A percentile compares a stretch with the other conserved stretches of the same genome.
Evolutionary conservation across 2,888 invertebrate species (phyloP).

Genomic region (Eupithecia vulgata): DNA sequence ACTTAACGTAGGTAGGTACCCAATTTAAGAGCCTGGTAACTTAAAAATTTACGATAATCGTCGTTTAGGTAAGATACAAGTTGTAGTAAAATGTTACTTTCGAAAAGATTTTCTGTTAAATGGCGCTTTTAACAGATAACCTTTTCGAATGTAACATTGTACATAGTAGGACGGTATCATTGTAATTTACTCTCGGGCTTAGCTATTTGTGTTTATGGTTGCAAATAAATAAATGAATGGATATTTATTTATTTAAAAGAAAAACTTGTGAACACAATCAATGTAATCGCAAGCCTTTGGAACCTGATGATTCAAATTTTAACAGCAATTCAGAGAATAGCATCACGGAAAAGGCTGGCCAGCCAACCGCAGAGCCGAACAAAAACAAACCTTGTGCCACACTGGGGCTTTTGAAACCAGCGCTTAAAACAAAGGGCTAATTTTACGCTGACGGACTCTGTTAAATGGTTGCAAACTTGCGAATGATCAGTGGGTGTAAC

Average conservation of each 20-base stretch:
- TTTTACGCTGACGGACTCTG: constrained; percentile 35
- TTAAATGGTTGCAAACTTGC: constrained; percentile 23
- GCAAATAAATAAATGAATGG: neutral
- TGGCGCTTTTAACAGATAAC: neutral
- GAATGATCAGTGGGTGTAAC: constrained; percentile 16
- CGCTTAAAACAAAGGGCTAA: constrained; percentile 40
- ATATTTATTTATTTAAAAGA: neutral
- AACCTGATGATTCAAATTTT: neutral
- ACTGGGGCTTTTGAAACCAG: constrained; percentile 30
- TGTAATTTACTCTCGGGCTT: neutral
- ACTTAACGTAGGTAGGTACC: neutral
- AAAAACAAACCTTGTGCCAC: constrained; percentile 38
- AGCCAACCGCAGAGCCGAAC: constrained; percentile 49
- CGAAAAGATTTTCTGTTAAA: too few species aligned
- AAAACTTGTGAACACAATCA: neutral
- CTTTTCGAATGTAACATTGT: neutral
- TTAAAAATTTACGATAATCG: neutral
- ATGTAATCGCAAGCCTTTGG: neutral
- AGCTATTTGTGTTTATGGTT: neutral
- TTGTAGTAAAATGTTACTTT: too few species aligned
- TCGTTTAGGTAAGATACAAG: neutral
- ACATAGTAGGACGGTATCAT: too few species aligned
- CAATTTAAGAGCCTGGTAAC: neutral
- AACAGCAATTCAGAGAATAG: constrained; percentile 2
- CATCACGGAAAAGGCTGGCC: constrained; percentile 45